These are phyloP conservation scores for Mobula birostris DNA, from an alignment of 2,113 vertebrate species.

Conservation along the genomic window DNA sequence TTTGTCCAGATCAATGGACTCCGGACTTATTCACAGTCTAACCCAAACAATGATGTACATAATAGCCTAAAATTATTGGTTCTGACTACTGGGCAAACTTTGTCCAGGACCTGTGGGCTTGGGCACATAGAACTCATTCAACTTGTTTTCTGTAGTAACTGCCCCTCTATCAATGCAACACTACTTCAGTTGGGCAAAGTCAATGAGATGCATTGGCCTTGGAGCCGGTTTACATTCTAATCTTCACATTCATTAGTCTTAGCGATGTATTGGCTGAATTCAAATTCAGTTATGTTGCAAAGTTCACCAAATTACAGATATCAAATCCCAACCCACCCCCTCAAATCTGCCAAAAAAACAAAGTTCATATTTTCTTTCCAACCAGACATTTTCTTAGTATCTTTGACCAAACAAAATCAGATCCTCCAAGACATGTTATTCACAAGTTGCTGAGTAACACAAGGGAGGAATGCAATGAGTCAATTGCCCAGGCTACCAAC, in stretches of 20 bases:
- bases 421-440: neutral
- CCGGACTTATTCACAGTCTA: no score
- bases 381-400: neutral
- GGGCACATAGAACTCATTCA: neutral
- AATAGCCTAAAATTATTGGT: neutral
- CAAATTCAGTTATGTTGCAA: no score
- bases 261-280: no score
- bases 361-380: neutral
- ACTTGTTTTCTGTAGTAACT: neutral
- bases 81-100: neutral
- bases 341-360: neutral
- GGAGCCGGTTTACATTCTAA: neutral
- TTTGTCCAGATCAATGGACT: no score
- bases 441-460: neutral
- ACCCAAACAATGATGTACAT: neutral
- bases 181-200: no score
- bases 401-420: slow-evolving; percentile 2
- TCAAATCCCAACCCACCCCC: no score
- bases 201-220: neutral
- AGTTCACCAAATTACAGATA: no score
- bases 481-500: neutral
- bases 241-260: neutral
- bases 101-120: no score
- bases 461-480: slow-evolving; percentile 10
- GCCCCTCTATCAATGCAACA: neutral